Evolutionary conservation across 2,888 invertebrate species (phyloP).

Genomic region (Catocala nupta): DNA sequence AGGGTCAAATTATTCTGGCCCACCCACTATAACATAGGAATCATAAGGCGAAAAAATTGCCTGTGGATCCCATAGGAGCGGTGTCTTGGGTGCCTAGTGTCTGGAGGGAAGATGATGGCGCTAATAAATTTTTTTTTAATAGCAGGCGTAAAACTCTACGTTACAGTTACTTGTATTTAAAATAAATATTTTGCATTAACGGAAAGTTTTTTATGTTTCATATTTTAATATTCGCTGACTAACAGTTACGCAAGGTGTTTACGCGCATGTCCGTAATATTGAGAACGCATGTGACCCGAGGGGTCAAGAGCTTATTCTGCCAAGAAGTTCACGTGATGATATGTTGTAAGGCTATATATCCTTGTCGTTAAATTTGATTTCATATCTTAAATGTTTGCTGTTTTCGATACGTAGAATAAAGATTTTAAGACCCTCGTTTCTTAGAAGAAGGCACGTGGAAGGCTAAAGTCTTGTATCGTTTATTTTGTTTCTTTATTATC

Average conservation of each 20-base stretch:
- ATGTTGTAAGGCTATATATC: not conserved
- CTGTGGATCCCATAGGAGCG: no score
- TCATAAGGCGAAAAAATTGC: no score
- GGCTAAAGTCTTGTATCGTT: conserved; percentile 55
- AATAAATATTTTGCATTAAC: not conserved
- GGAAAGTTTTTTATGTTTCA: conserved; percentile 1
- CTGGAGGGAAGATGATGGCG: no score
- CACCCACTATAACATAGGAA: no score
- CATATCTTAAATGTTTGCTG: not conserved
- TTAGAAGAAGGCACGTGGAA: conserved; percentile 42
- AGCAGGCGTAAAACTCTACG: no score
- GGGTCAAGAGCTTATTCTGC: conserved; percentile 18
- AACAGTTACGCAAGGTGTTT: conserved; percentile 10
- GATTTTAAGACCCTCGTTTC: conserved; percentile 31
- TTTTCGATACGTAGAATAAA: conserved; percentile 2
- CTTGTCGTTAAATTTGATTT: not conserved
- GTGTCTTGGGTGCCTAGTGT: no score
- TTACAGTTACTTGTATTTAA: no score
- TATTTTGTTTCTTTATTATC: conserved; percentile 61
- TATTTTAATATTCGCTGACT: conserved; percentile 5
- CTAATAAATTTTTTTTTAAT: no score
- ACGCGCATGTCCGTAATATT: conserved; percentile 1
- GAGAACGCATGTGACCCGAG: conserved; percentile 7
- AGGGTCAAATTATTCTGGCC: not conserved
- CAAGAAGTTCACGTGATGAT: conserved; percentile 7